These are phyloP conservation scores for Hypolimnas misippus DNA, from an alignment of 2,888 invertebrate species.

Conservation along the genomic window DNA sequence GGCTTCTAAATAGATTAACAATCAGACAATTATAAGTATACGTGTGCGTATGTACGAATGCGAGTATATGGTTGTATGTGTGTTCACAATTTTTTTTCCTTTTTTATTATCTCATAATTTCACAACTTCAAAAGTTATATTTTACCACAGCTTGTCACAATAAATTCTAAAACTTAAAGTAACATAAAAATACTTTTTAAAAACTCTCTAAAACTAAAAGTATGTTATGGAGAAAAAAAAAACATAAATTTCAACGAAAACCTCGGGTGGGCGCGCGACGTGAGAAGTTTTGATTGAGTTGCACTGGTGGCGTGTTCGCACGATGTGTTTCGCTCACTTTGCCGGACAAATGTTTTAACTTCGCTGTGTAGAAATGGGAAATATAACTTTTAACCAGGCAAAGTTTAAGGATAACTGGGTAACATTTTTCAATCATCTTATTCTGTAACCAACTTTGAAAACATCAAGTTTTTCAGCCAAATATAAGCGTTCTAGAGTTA, in stretches of 20 bases:
- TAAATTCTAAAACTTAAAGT: background rate
- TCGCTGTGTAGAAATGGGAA: background rate
- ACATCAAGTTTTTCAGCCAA: too few relatives aligned
- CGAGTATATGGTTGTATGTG: too few relatives aligned
- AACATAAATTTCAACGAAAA: background rate
- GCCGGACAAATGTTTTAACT: constrained; percentile 5
- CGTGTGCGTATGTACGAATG: too few relatives aligned
- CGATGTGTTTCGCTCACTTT: background rate
- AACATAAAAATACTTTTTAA: constrained; percentile 4
- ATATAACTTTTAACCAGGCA: background rate
- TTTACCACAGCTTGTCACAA: background rate
- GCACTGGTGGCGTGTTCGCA: background rate
- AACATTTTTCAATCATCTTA: too few relatives aligned
- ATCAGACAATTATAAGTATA: too few relatives aligned
- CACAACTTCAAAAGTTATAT: background rate
- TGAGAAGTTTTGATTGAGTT: constrained; percentile 11
- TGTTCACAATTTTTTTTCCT: background rate
- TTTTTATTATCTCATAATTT: background rate
- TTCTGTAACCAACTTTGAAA: too few relatives aligned
- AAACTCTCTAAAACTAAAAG: background rate
- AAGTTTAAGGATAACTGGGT: background rate
- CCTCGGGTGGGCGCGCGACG: background rate
- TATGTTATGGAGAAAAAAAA: background rate
- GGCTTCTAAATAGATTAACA: too few relatives aligned
- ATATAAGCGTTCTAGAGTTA: too few relatives aligned